phyloP scores from a whole-genome alignment of 2,888 invertebrate genomes.

The Drosophila leonis region DNA sequence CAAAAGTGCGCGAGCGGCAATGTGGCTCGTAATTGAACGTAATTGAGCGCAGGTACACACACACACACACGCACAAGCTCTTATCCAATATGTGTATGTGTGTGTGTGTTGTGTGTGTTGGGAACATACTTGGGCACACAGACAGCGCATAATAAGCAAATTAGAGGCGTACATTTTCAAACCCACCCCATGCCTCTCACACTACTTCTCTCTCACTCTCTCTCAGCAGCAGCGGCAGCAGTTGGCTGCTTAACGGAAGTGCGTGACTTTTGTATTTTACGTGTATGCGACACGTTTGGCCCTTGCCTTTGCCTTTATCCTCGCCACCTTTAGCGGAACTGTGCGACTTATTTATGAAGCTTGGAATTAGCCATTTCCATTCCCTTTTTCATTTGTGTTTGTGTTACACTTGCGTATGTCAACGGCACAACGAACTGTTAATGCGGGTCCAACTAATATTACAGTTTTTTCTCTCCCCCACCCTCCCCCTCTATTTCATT shows the following conservation, averaged over 20 bases:
- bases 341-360: constrained; percentile 65
- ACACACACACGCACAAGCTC: constrained; percentile 9
- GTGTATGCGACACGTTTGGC: constrained; percentile 59
- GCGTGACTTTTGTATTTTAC: constrained; percentile 73
- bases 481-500: no score
- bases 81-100: constrained; percentile 12
- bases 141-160: constrained; percentile 56
- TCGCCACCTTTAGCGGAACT: constrained; percentile 57
- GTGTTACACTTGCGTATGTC: constrained; percentile 43
- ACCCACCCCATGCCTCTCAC: constrained; percentile 6
- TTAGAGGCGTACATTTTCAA: constrained; percentile 41
- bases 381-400: constrained; percentile 32
- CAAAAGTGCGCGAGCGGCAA: constrained; percentile 71
- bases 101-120: constrained; percentile 15
- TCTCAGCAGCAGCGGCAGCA: constrained; percentile 1
- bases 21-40: constrained; percentile 73
- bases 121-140: constrained; percentile 38
- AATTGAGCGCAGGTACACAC: constrained; percentile 73
- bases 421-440: constrained; percentile 59
- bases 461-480: neutral
- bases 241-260: constrained; percentile 60
- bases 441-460: constrained; percentile 30
- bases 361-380: constrained; percentile 40
- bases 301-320: constrained; percentile 5
- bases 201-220: neutral